Evolutionary conservation across 2,797 vertebrate species (phyloP).

Genomic region (Crenichthys baileyi): DNA sequence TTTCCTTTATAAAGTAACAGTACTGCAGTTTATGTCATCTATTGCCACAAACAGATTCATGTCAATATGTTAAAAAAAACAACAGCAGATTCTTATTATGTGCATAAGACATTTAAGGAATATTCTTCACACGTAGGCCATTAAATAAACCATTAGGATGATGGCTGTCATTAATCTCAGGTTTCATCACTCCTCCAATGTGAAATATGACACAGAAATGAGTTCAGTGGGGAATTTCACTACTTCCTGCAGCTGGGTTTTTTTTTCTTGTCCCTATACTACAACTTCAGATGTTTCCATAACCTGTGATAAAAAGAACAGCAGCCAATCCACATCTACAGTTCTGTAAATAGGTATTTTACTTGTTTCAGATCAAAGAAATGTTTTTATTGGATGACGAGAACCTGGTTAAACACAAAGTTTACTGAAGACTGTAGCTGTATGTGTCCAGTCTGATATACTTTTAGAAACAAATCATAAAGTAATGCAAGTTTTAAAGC

Average conservation of each 20-base stretch:
- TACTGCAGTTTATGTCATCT: not conserved
- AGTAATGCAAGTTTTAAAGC: too few species aligned
- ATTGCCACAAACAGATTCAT: constrained; percentile 21
- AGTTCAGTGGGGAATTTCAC: constrained; percentile 48
- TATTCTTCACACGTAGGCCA: not conserved
- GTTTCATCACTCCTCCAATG: constrained; percentile 2
- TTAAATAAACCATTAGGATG: not conserved
- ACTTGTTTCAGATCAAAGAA: not conserved
- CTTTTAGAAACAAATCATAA: too few species aligned
- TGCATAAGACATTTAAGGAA: not conserved
- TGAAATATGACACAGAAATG: constrained; percentile 38
- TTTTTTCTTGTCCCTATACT: constrained; percentile 40
- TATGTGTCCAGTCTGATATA: not conserved
- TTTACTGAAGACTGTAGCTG: too few species aligned
- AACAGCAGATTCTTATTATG: not conserved
- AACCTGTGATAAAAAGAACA: constrained; percentile 44
- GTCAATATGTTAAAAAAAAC: not conserved
- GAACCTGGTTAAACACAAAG: not conserved
- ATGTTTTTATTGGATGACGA: not conserved
- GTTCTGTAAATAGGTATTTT: not conserved
- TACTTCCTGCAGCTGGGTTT: constrained; percentile 58
- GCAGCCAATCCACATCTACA: not conserved
- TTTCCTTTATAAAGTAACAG: constrained; percentile 8
- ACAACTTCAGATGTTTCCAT: constrained; percentile 39
- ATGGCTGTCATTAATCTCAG: not conserved